Evolutionary conservation across 2,888 invertebrate species (phyloP).

Genomic region (Chrysodeixis includens): DNA sequence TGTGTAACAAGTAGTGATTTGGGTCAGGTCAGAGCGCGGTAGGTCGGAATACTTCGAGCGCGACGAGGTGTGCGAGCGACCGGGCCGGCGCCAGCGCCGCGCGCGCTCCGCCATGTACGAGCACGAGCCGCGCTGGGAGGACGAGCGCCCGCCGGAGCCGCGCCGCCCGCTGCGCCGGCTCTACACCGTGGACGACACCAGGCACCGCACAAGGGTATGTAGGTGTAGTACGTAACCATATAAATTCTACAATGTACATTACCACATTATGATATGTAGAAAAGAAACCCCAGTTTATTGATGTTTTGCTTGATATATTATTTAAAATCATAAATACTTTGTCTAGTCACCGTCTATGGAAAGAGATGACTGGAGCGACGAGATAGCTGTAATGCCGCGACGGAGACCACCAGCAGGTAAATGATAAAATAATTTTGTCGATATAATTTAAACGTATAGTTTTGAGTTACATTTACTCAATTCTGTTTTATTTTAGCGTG

Average conservation of each 20-base stretch:
- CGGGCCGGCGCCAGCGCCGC: slow-evolving; percentile 70
- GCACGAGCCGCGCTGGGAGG: slow-evolving; percentile 69
- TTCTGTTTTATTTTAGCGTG: slow-evolving; percentile 64
- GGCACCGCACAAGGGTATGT: slow-evolving; percentile 42
- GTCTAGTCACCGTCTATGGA: slow-evolving; percentile 80
- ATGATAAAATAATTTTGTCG: background rate
- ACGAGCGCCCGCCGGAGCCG: slow-evolving; percentile 56
- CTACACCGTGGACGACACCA: slow-evolving; percentile 76
- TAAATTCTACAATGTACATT: no score
- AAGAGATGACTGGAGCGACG: slow-evolving; percentile 84
- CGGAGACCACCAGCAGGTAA: slow-evolving; percentile 72
- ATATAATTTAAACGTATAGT: no score
- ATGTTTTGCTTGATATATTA: no score
- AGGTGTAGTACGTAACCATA: no score
- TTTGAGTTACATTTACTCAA: no score
- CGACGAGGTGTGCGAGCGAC: slow-evolving; percentile 67
- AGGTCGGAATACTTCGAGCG: slow-evolving; percentile 78
- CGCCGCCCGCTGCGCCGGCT: slow-evolving; percentile 71
- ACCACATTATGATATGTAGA: no score
- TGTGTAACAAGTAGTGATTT: background rate
- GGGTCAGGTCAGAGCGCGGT: slow-evolving; percentile 71
- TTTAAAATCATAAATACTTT: slow-evolving; percentile 9
- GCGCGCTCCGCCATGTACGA: slow-evolving; percentile 80
- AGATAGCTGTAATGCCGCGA: slow-evolving; percentile 66
- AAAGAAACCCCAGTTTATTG: no score